phyloP scores from a whole-genome alignment of 2,113 vertebrate species.

The Erythrocebus patas region DNA sequence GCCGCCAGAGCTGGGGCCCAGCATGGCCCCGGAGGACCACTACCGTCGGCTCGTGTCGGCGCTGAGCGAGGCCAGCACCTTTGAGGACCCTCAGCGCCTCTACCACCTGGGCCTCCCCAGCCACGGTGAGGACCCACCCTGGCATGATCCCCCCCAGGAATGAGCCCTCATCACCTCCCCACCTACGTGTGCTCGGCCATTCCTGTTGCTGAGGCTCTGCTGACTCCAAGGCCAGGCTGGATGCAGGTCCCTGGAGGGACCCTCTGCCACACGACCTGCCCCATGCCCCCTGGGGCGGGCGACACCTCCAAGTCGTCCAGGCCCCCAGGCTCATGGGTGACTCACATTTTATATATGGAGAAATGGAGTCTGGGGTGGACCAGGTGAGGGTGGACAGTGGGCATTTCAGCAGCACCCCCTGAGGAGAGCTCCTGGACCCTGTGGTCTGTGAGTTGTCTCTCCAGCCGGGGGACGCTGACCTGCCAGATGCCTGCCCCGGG shows the following conservation, averaged over 20 bases:
- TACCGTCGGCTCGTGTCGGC: conserved; percentile 96
- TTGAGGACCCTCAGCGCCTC: conserved; percentile 95
- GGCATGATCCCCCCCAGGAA: no score
- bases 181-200: neutral
- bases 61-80: conserved; percentile 91
- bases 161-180: neutral
- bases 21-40: conserved; percentile 97
- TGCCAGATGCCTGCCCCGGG: neutral
- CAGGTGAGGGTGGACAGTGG: neutral
- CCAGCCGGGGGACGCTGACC: neutral
- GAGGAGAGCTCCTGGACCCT: no score
- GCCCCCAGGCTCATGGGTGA: neutral
- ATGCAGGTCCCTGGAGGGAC: neutral
- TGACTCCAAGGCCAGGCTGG: neutral
- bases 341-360: neutral
- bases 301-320: no score
- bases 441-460: neutral
- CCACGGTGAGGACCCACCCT: conserved; percentile 83
- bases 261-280: neutral
- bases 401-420: neutral
- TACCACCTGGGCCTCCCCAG: conserved; percentile 93
- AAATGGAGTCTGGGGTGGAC: neutral
- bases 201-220: neutral
- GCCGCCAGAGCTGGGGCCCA: conserved; percentile 89
- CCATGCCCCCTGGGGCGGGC: no score